Evolutionary conservation across 2,797 vertebrate species (phyloP).

Genomic region (Diglossa cyanea): DNA sequence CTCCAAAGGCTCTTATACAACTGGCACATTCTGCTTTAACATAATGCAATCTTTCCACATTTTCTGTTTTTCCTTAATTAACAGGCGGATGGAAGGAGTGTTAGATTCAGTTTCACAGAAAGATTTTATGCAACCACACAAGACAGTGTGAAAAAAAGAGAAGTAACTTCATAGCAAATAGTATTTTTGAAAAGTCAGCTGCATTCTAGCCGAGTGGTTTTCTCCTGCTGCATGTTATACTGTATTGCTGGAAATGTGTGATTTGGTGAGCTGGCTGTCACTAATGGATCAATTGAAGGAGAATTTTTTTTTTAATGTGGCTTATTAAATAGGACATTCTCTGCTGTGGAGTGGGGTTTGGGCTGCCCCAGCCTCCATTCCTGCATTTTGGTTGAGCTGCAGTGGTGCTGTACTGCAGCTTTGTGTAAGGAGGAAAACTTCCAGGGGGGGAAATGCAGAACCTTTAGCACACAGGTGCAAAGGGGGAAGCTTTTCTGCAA

Average conservation of each 20-base stretch:
- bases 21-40: background rate
- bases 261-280: background rate
- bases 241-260: background rate
- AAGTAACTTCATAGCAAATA: conserved; percentile 13
- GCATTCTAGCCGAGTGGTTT: background rate
- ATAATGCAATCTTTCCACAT: conserved; percentile 23
- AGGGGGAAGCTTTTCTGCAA: background rate
- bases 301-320: background rate
- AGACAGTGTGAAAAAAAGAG: background rate
- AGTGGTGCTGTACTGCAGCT: background rate
- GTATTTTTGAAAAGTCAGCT: background rate
- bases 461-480: background rate
- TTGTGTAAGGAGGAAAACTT: background rate
- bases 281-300: background rate
- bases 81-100: conserved; percentile 21
- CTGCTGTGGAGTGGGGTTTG: background rate
- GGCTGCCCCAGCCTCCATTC: background rate
- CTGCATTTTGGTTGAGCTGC: background rate
- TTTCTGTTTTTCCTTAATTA: conserved; percentile 38
- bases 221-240: background rate
- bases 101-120: conserved; percentile 52
- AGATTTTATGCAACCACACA: conserved; percentile 41
- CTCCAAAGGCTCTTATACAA: conserved; percentile 19
- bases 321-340: background rate
- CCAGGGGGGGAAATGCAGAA: background rate